Evolutionary conservation across 2,888 invertebrate genomes (phyloP).

Genomic region (Yponomeuta malinellus): DNA sequence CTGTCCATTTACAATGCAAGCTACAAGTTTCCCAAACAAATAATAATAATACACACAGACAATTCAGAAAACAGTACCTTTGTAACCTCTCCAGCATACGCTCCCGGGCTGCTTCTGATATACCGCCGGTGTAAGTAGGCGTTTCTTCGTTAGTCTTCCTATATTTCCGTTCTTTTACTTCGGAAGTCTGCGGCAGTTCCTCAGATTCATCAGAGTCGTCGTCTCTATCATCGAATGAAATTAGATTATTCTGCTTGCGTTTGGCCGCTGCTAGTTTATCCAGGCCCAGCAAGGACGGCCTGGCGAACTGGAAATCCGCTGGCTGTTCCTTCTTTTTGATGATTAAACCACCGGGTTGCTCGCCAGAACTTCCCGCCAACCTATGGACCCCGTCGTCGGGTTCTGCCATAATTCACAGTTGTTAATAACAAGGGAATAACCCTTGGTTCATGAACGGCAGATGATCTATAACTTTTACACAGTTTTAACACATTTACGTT

Average conservation of each 20-base stretch:
- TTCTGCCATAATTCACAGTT: slow-evolving; percentile 43
- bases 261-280: slow-evolving; percentile 90
- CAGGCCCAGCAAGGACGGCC: slow-evolving; percentile 85
- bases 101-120: slow-evolving; percentile 85
- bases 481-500: not conserved
- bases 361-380: slow-evolving; percentile 79
- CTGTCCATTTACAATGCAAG: too few species aligned
- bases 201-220: slow-evolving; percentile 42
- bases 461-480: not conserved
- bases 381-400: slow-evolving; percentile 80
- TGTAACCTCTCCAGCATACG: slow-evolving; percentile 81
- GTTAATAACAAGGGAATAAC: not conserved
- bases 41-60: not conserved
- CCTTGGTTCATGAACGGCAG: not conserved
- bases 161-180: slow-evolving; percentile 78
- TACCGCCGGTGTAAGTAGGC: slow-evolving; percentile 95
- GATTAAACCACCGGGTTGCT: slow-evolving; percentile 82
- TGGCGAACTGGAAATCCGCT: slow-evolving; percentile 84
- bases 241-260: slow-evolving; percentile 79
- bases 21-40: too few species aligned
- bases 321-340: slow-evolving; percentile 78
- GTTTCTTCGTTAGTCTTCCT: slow-evolving; percentile 90
- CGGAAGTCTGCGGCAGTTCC: slow-evolving; percentile 33
- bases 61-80: slow-evolving; percentile 37
- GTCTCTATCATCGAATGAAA: slow-evolving; percentile 77